A percentile compares a stretch with the other conserved stretches of the same genome.
These are phyloP conservation scores for Poeciliopsis presidionis DNA, from an alignment of 2,797 vertebrate species.

Conservation along the genomic window DNA sequence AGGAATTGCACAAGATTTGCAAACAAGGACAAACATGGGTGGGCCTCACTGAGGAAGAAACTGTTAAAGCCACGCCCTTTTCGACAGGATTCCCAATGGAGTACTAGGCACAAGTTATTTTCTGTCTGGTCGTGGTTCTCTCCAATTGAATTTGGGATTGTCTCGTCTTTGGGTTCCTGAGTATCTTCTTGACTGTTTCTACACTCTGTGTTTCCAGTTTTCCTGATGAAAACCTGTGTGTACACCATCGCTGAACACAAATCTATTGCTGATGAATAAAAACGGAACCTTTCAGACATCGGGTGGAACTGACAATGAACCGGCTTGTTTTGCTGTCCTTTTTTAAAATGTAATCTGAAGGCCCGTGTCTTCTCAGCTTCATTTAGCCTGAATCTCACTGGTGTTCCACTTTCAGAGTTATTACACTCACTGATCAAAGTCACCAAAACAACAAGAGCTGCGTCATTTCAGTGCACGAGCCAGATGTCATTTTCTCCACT, in stretches of 20 bases:
- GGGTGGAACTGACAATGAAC: not conserved
- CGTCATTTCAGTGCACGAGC: constrained; percentile 10
- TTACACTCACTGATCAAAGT: constrained; percentile 37
- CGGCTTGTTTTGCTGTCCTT: not conserved
- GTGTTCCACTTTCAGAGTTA: constrained; percentile 19
- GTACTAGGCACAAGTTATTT: not conserved
- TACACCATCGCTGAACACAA: not conserved
- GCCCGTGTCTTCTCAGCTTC: constrained; percentile 9
- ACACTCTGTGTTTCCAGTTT: no score
- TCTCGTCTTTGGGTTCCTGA: not conserved
- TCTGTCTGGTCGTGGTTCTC: not conserved
- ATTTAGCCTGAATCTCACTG: constrained; percentile 2
- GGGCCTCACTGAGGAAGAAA: not conserved
- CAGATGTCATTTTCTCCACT: constrained; percentile 54
- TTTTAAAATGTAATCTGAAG: constrained; percentile 13
- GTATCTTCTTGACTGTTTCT: not conserved
- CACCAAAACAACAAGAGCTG: constrained; percentile 18
- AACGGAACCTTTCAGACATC: not conserved
- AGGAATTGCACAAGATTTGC: no score
- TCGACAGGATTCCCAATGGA: not conserved
- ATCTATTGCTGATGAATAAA: constrained; percentile 3
- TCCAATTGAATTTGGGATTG: not conserved
- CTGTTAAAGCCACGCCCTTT: not conserved
- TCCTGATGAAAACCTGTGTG: no score
- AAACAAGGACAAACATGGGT: no score